Evolutionary conservation across 2,888 invertebrate species (phyloP).

Genomic region (Chymomyza amoena): DNA sequence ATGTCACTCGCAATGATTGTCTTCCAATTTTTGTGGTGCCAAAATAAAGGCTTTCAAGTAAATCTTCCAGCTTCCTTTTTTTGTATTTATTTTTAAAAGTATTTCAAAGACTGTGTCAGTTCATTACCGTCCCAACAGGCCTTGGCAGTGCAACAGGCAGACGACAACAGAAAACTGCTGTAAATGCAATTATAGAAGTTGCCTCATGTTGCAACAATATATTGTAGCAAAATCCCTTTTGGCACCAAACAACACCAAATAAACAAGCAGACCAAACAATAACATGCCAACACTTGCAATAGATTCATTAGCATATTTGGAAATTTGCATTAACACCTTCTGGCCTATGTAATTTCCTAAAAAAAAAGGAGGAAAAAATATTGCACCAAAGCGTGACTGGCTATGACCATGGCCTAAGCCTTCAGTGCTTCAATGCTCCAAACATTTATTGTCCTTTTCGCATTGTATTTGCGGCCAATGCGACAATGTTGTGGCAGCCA

Average conservation of each 20-base stretch:
- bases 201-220: slow-evolving; percentile 31
- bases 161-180: background rate
- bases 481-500: slow-evolving; percentile 5
- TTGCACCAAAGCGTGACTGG: slow-evolving; percentile 63
- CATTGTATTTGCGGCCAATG: slow-evolving; percentile 25
- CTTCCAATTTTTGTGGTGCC: slow-evolving; percentile 56
- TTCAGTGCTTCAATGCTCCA: slow-evolving; percentile 16
- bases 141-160: slow-evolving; percentile 13
- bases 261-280: background rate
- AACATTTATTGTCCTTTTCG: slow-evolving; percentile 73
- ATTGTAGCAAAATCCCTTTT: slow-evolving; percentile 23
- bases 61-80: background rate
- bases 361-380: slow-evolving; percentile 14
- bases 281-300: slow-evolving; percentile 33
- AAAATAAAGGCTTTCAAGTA: background rate
- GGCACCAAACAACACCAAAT: slow-evolving; percentile 18
- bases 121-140: background rate
- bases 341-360: slow-evolving; percentile 71
- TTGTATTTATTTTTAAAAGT: background rate
- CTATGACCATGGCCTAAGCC: background rate
- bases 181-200: slow-evolving; percentile 55
- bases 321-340: slow-evolving; percentile 75
- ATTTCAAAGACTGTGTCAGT: background rate
- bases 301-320: slow-evolving; percentile 74
- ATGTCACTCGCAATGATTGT: slow-evolving; percentile 75